phyloP scores from a whole-genome alignment of 2,888 invertebrate species.

The Spodoptera picta region DNA sequence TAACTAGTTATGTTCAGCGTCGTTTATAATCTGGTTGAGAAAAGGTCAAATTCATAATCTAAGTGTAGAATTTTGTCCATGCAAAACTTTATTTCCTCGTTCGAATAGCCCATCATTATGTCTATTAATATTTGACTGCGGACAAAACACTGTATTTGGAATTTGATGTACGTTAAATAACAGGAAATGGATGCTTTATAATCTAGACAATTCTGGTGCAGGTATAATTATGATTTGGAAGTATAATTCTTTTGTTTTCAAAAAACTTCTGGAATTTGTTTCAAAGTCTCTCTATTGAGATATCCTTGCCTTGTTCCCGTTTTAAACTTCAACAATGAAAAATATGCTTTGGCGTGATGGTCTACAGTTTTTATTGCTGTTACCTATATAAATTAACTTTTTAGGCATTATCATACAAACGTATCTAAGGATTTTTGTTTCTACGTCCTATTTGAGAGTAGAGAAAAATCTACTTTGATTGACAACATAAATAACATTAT shows the following conservation, averaged over 20 bases:
- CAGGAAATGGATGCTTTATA: slow-evolving; percentile 41
- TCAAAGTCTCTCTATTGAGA: not conserved
- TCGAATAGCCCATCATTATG: slow-evolving; percentile 35
- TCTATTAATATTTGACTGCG: slow-evolving; percentile 21
- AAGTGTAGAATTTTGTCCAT: not conserved
- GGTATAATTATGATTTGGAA: slow-evolving; percentile 17
- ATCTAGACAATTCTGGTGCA: slow-evolving; percentile 31
- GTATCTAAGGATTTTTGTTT: too few species aligned
- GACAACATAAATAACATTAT: too few species aligned
- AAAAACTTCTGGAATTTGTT: slow-evolving; percentile 4
- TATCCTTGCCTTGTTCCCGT: not conserved
- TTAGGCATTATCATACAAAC: too few species aligned
- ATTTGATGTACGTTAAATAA: slow-evolving; percentile 23
- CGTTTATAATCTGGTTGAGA: too few species aligned
- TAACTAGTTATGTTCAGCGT: too few species aligned
- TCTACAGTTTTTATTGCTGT: too few species aligned
- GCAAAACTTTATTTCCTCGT: slow-evolving; percentile 18
- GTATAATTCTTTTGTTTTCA: slow-evolving; percentile 27
- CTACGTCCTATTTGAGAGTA: too few species aligned
- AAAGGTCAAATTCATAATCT: too few species aligned
- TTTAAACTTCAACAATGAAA: not conserved
- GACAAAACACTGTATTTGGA: slow-evolving; percentile 21
- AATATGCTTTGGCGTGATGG: not conserved
- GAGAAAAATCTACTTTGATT: too few species aligned
- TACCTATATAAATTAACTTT: too few species aligned